A percentile compares a stretch with the other conserved stretches of the same genome.
These are phyloP conservation scores for Dynastes tityus DNA, from an alignment of 2,888 invertebrate species.

Conservation along the genomic window DNA sequence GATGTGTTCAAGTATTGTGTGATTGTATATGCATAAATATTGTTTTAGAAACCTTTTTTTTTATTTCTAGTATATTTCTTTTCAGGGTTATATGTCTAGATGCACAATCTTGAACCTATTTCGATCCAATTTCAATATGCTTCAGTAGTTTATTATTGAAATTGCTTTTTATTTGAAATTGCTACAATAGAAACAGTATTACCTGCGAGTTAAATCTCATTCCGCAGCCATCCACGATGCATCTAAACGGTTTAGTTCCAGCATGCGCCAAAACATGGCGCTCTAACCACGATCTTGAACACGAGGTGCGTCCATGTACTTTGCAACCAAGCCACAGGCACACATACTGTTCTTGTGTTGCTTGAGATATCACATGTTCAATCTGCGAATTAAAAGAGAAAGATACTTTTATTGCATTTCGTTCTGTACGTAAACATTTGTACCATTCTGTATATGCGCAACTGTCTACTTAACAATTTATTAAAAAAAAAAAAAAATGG, in stretches of 20 bases:
- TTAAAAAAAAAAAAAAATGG: no score
- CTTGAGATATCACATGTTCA: conserved; percentile 90
- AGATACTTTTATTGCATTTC: not conserved
- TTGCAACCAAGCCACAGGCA: conserved; percentile 97
- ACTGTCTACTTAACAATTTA: no score
- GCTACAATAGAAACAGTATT: conserved; percentile 57
- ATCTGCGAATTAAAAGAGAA: conserved; percentile 72
- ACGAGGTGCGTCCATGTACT: conserved; percentile 93
- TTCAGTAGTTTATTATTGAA: no score
- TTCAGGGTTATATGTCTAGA: not conserved
- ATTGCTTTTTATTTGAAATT: no score
- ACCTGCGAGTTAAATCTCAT: conserved; percentile 90
- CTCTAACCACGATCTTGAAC: conserved; percentile 94
- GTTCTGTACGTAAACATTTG: not conserved
- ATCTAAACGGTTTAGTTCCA: conserved; percentile 93
- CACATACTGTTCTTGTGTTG: conserved; percentile 86
- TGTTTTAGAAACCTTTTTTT: not conserved
- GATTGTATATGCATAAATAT: not conserved
- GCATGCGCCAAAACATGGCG: conserved; percentile 93
- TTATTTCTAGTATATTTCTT: not conserved
- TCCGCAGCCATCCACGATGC: conserved; percentile 96
- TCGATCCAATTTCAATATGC: no score
- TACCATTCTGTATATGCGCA: not conserved
- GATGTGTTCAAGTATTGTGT: no score
- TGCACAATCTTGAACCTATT: no score